Conservation (phyloP, 2,797 vertebrate genomes). For the Gymnothorax reevesii region DNA sequence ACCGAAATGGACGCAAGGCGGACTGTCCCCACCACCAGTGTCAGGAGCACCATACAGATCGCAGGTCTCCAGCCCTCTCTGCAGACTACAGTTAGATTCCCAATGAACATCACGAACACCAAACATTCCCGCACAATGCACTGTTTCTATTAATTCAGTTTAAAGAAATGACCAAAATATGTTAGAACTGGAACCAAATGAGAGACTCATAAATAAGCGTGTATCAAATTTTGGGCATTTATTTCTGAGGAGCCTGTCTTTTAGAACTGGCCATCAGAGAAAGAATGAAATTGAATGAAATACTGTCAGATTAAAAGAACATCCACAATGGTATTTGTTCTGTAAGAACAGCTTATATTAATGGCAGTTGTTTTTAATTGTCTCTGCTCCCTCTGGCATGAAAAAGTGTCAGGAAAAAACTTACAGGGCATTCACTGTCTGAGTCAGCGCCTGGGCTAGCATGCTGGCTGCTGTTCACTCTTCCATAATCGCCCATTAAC, state of each 20-base stretch:
- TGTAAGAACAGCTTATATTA: neutral
- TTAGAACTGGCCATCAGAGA: neutral
- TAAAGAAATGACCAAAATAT: neutral
- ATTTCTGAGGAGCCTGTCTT: neutral
- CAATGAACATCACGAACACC: neutral
- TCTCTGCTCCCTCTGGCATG: neutral
- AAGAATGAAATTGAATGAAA: neutral
- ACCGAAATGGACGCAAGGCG: constrained; percentile 12
- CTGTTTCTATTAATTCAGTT: neutral
- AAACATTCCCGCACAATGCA: neutral
- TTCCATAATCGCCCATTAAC: neutral
- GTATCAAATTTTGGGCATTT: neutral
- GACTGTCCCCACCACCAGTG: constrained; percentile 19
- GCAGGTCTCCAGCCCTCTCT: constrained; percentile 8
- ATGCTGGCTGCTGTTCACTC: neutral
- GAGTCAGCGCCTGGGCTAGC: neutral
- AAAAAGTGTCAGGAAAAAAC: neutral
- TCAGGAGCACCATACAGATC: neutral
- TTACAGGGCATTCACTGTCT: neutral
- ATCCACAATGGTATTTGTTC: neutral
- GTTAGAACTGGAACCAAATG: neutral
- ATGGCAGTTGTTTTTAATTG: neutral
- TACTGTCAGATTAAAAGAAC: neutral
- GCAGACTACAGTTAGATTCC: constrained; percentile 29
- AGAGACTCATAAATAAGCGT: neutral